Evolutionary conservation across 2,797 vertebrate species (phyloP).

Genomic region (Gymnothorax javanicus): DNA sequence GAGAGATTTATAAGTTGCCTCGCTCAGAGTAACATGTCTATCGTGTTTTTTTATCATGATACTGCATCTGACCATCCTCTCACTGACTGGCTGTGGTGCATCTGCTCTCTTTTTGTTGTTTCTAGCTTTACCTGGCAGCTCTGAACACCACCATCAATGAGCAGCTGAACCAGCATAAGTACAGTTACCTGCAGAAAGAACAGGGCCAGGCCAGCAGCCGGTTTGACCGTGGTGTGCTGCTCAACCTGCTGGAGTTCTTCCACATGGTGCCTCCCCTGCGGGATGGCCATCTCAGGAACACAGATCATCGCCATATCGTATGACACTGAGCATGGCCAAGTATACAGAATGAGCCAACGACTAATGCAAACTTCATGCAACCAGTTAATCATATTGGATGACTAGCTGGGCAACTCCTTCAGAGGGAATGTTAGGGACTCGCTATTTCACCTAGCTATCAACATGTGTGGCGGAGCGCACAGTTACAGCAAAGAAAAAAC

Average conservation of each 20-base stretch:
- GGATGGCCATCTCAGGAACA: conserved; percentile 37
- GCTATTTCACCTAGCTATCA: background rate
- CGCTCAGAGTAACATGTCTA: no score
- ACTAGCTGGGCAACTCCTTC: background rate
- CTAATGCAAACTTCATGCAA: background rate
- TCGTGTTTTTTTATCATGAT: no score
- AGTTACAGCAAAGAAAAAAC: background rate
- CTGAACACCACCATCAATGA: conserved; percentile 55
- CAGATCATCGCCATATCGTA: conserved; percentile 18
- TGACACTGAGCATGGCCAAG: conserved; percentile 10
- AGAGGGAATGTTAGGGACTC: background rate
- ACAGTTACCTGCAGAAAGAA: conserved; percentile 48
- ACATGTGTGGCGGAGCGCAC: background rate
- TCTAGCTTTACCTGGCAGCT: conserved; percentile 53
- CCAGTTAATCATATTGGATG: background rate
- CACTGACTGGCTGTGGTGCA: background rate
- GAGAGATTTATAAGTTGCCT: no score
- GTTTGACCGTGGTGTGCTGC: conserved; percentile 47
- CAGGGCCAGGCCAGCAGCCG: conserved; percentile 44
- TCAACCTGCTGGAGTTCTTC: conserved; percentile 56
- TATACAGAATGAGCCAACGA: background rate
- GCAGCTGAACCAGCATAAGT: conserved; percentile 49
- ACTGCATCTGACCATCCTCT: background rate
- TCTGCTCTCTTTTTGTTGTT: conserved; percentile 8
- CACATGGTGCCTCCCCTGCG: conserved; percentile 44